These are phyloP conservation scores for Albula glossodonta DNA, from an alignment of 2,113 vertebrate genomes.

Conservation along the genomic window DNA sequence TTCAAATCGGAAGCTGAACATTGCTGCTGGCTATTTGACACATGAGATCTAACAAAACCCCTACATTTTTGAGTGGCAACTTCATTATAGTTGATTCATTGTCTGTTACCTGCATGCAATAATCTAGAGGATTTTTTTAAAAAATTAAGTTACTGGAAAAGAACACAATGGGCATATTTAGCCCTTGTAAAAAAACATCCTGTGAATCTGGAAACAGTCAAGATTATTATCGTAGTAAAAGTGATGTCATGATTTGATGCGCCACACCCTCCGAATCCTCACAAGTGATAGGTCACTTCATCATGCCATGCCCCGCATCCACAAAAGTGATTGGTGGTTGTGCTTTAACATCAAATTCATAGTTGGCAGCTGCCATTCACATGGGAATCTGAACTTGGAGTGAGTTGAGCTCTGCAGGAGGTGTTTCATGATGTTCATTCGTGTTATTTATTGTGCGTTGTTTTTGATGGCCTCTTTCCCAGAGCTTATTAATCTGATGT, in stretches of 20 bases:
- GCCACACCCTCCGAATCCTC: conserved; percentile 68
- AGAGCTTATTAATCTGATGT: conserved; percentile 79
- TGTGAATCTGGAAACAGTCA: conserved; percentile 77
- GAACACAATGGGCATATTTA: not conserved
- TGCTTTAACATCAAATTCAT: conserved; percentile 72
- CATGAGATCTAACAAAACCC: conserved; percentile 13
- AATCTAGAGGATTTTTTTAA: too few relatives aligned
- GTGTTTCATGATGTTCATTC: conserved; percentile 85
- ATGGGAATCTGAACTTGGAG: conserved; percentile 92
- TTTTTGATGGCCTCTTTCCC: conserved; percentile 74
- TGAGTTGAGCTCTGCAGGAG: conserved; percentile 69
- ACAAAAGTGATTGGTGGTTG: conserved; percentile 77
- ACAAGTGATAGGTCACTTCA: not conserved
- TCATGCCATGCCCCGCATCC: conserved; percentile 20
- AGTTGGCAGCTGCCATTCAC: conserved; percentile 86
- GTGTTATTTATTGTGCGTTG: conserved; percentile 62
- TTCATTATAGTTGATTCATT: too few relatives aligned
- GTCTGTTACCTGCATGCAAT: too few relatives aligned
- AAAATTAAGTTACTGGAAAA: too few relatives aligned
- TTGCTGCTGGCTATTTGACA: conserved; percentile 30
- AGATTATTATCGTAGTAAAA: conserved; percentile 81
- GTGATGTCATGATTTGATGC: conserved; percentile 81
- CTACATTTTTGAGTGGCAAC: too few relatives aligned
- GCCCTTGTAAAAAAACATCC: conserved; percentile 81
- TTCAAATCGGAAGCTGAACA: conserved; percentile 35